Evolutionary conservation across 2,113 vertebrate genomes (phyloP).

Genomic region (Rhynchopsitta pachyrhyncha): DNA sequence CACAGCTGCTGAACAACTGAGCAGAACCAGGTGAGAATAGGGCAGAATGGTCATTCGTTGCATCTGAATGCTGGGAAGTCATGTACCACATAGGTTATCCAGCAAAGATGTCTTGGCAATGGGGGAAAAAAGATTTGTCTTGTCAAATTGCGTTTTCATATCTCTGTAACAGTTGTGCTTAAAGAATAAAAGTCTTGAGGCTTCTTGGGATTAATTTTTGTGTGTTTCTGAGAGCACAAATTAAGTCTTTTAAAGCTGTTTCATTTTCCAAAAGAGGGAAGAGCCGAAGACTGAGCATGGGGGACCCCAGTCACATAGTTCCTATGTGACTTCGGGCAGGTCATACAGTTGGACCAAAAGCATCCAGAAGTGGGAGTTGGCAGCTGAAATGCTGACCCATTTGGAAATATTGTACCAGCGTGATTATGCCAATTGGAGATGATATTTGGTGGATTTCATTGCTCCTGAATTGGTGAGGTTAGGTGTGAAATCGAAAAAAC

Average conservation of each 20-base stretch:
- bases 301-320: neutral
- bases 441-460: neutral
- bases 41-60: neutral
- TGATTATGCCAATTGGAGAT: neutral
- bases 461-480: neutral
- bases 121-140: neutral
- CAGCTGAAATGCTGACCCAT: neutral
- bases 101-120: fast-evolving
- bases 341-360: neutral
- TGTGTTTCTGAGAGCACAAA: neutral
- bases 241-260: neutral
- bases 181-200: neutral
- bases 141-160: neutral
- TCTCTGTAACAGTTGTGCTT: neutral
- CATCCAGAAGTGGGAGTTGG: neutral
- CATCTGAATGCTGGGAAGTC: neutral
- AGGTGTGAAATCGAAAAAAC: neutral
- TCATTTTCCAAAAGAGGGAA: neutral
- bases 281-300: neutral
- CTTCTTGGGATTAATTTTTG: neutral
- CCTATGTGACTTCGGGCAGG: neutral
- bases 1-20: neutral
- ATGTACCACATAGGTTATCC: fast-evolving
- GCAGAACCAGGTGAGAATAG: neutral
- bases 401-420: neutral